These are phyloP conservation scores for Drosophila kanapiae DNA, from an alignment of 1,140 invertebrate genomes.

Conservation along the genomic window DNA sequence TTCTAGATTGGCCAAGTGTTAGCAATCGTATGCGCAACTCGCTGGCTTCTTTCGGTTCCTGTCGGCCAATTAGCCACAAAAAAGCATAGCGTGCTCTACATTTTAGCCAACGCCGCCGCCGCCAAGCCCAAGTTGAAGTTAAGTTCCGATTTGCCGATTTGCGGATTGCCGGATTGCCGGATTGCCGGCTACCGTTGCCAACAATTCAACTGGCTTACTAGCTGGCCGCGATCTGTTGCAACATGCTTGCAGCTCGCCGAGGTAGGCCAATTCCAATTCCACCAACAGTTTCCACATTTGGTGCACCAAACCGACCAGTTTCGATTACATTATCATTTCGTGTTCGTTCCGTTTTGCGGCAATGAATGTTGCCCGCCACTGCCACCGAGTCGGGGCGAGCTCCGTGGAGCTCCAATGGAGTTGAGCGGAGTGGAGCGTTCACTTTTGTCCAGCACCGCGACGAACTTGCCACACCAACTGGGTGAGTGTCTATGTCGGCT, in stretches of 20 bases:
- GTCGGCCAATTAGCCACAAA: constrained; percentile 42
- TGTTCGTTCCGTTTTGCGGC: constrained; percentile 77
- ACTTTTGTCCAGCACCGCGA: constrained; percentile 67
- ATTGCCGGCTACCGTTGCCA: constrained; percentile 29
- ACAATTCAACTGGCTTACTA: constrained; percentile 12
- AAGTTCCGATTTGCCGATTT: constrained; percentile 64
- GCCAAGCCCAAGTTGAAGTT: constrained; percentile 56
- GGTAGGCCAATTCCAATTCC: constrained; percentile 56
- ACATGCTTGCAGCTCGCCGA: constrained; percentile 35
- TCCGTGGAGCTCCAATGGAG: constrained; percentile 10
- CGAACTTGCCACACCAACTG: constrained; percentile 74
- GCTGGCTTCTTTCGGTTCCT: constrained; percentile 41
- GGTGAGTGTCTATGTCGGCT: constrained; percentile 75
- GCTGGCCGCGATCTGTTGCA: constrained; percentile 35
- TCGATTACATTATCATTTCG: constrained; percentile 81
- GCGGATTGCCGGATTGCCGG: constrained; percentile 50
- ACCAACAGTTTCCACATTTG: constrained; percentile 67
- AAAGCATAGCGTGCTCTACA: constrained; percentile 40
- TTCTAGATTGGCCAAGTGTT: constrained; percentile 20
- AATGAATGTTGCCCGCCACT: constrained; percentile 65
- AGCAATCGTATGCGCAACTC: constrained; percentile 28
- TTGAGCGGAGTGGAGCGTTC: constrained; percentile 52
- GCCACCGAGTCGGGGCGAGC: constrained; percentile 8
- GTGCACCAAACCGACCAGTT: constrained; percentile 69
- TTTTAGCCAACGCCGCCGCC: constrained; percentile 28